Evolutionary conservation across 2,797 vertebrate species (phyloP), one percentile per base, ranked within the genome.

Genomic region (Gallinago nigripennis): DNA sequence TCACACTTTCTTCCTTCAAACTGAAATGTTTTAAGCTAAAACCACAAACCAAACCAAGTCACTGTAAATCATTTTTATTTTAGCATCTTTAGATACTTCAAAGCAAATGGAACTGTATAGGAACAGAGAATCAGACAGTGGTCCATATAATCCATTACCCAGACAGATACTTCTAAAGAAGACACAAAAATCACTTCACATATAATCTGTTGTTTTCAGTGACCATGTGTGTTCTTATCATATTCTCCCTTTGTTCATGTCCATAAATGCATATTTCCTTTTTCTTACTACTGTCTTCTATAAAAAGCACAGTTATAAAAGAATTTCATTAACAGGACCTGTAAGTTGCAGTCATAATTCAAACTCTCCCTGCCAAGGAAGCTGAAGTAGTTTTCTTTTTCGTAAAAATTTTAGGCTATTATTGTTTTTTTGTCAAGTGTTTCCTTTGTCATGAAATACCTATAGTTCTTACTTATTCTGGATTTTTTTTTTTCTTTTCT

Each of bases 391-490:
- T 79, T 92, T 43, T 30, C 15, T 43, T 83, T 78, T 51, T 35
- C 54, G n/a, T n/a, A 24, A 82, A 80, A 57, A 41, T 0, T 51
- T 80, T 19, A 60, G 3, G 11, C 30, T 57, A 7, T 41, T 86
- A 86, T 82, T 88, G 14, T 21, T 33, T 53, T 70, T 86, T 88
- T 69, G 21, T 83, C 89, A 85, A 81, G 60, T 75, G 57, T 33
- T 75, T 92, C 69, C 33, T 87, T 95, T 81, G 83, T 73, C 81
- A 63, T 46, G 70, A 86, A 95, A 93, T 65, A 58, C 33, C 65
- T 39, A 39, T 95, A 94, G 92, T 91, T 94, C 83, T 76, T 93
- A 15, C 91, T 94, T 95, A 39, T 45, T 91, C 45, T 87, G 73
- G 41, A 33, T 77, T 58, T 86, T 43, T 80, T 93, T 79, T 82